These are phyloP conservation scores for Rhopalosiphum maidis DNA, from an alignment of 1,140 invertebrate genomes.

Conservation along the genomic window DNA sequence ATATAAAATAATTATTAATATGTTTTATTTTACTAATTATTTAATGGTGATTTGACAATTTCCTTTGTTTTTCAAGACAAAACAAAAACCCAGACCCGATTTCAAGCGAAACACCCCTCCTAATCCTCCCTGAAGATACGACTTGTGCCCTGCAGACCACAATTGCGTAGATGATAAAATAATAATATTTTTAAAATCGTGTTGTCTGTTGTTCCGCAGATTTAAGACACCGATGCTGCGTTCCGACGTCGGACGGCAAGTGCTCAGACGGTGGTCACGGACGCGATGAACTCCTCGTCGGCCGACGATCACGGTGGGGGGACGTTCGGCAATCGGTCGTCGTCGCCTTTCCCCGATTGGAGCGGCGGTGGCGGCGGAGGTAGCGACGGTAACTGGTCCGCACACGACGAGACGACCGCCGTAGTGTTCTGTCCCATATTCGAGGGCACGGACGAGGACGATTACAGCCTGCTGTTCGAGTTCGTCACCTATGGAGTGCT, in stretches of 20 bases:
- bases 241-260: too few relatives aligned
- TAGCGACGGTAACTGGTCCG: too few relatives aligned
- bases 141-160: not conserved
- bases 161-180: not conserved
- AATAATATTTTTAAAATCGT: not conserved
- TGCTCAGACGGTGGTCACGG: not conserved
- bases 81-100: too few relatives aligned
- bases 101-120: too few relatives aligned
- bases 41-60: not conserved
- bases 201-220: not conserved
- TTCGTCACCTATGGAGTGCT: conserved; percentile 86
- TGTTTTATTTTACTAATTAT: not conserved
- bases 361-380: not conserved
- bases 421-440: not conserved
- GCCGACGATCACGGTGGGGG: accelerated
- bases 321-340: not conserved
- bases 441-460: conserved; percentile 58
- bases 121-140: too few relatives aligned
- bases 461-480: conserved; percentile 68
- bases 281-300: not conserved
- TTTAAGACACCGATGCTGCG: not conserved
- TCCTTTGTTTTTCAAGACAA: accelerated
- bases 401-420: too few relatives aligned
- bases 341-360: not conserved
- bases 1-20: too few relatives aligned